Base-by-base conservation (phyloP, 1,140 invertebrate species). In the Dendrolimus punctatus region DNA sequence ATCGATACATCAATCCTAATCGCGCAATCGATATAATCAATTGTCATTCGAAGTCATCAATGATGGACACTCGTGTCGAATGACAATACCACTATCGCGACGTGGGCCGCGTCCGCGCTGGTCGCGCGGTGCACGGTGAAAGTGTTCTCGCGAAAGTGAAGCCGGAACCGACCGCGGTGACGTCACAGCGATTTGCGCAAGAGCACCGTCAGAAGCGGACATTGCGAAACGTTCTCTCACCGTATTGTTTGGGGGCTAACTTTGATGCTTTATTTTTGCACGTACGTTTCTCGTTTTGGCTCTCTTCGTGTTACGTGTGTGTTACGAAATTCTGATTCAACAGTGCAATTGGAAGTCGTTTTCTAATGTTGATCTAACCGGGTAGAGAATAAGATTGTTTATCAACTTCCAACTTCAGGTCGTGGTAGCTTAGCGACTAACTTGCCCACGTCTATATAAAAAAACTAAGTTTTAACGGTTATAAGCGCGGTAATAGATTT, bases 121-220 rank as follows among this genome's bases (percentile, higher is more conserved):
- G 57, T 56, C 63, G 67, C 55, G 58, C 58, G 55, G 49, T 60
- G 23, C 23, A 23, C 60, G 72, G 81, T 81, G 81, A 85, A 83
- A 85, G 80, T 83, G 76, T 77, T 66, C 3, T 72, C 71, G 81
- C 79, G 81, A 85, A 85, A 85, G 81, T 75, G 78, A 83, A 81
- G 75, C 76, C 80, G 80, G 80, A 81, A 84, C 71, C 65, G 67
- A 71, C 57, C 57, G 59, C 61, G 64, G 62, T 83, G 80, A 83
- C 80, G 81, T 81, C 79, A 85, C 62, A 55, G 38, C 64, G 62
- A 68, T 77, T 83, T 85, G 81, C 78, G 81, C 77, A 85, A 85
- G 57, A 66, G 57, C 71, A 66, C 62, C 60, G 55, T 51, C 56
- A 66, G 62, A 54, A 61, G 61, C 59, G 66, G 63, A 57, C 53